These are phyloP conservation scores for Arion vulgaris DNA, from an alignment of 1,140 invertebrate genomes.

Conservation along the genomic window DNA sequence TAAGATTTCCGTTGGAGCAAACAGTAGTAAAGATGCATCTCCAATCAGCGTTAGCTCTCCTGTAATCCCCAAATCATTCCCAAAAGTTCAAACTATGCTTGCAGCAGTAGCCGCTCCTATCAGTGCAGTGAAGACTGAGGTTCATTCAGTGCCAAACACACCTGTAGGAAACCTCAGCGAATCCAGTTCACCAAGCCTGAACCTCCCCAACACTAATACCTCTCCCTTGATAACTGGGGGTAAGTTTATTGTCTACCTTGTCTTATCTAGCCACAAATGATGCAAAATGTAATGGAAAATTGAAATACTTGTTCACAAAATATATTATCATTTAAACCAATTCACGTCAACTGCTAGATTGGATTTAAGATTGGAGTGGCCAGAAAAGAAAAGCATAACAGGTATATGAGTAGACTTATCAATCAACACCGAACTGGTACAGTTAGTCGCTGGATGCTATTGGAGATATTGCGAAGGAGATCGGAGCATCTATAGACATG, in stretches of 20 bases:
- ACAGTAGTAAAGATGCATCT: constrained; percentile 22
- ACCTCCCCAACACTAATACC: neutral
- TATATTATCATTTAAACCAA: too few species aligned
- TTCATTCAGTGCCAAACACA: neutral
- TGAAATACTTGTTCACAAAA: too few species aligned
- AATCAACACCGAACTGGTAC: too few species aligned
- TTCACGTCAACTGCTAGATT: too few species aligned
- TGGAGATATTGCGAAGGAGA: too few species aligned
- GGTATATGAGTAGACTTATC: too few species aligned
- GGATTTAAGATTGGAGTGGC: too few species aligned
- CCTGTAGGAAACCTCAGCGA: neutral
- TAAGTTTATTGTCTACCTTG: neutral
- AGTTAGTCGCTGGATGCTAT: too few species aligned
- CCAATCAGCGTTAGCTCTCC: constrained; percentile 33
- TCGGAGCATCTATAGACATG: too few species aligned
- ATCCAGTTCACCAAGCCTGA: constrained; percentile 15
- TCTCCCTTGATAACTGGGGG: constrained; percentile 13
- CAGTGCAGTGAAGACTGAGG: neutral
- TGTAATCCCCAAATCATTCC: constrained; percentile 38
- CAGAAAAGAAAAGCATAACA: too few species aligned
- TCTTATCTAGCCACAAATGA: too few species aligned
- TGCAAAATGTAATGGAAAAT: too few species aligned
- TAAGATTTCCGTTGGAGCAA: constrained; percentile 10
- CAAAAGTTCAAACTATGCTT: constrained; percentile 27
- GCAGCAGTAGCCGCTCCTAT: neutral